phyloP scores from a whole-genome alignment of 2,797 vertebrate species.

The Gadopsis marmoratus region DNA sequence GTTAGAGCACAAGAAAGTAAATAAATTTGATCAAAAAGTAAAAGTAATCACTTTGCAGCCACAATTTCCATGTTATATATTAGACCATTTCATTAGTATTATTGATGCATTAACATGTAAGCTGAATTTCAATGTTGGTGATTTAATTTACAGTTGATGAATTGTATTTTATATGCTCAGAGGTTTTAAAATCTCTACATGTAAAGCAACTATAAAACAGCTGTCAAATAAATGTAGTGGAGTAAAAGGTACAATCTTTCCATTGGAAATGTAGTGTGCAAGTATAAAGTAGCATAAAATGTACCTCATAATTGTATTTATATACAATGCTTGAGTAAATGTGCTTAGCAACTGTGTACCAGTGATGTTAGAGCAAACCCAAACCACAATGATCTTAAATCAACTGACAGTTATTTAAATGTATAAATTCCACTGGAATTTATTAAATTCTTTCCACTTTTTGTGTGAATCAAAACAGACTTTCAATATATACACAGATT shows the following conservation, averaged over 20 bases:
- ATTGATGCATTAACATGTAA: neutral
- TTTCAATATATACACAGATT: slow-evolving; percentile 21
- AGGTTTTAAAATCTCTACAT: neutral
- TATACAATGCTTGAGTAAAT: neutral
- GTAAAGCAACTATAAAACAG: neutral
- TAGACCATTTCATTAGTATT: too few relatives aligned
- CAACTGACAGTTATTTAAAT: neutral
- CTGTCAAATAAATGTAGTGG: neutral
- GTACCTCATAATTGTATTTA: neutral
- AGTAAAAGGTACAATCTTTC: neutral
- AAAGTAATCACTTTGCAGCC: too few relatives aligned
- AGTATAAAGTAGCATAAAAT: neutral
- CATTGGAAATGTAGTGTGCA: neutral
- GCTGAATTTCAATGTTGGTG: neutral
- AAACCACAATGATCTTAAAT: neutral
- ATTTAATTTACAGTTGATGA: neutral
- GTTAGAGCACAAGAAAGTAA: too few relatives aligned
- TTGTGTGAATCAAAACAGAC: neutral
- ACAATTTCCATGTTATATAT: too few relatives aligned
- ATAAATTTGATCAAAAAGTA: too few relatives aligned
- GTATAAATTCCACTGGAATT: neutral
- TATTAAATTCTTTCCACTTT: neutral
- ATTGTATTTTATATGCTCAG: neutral
- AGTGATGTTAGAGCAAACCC: neutral
- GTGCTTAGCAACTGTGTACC: neutral